Base-by-base conservation (phyloP, 2,888 invertebrate genomes). In the Bimastos eiseni region DNA sequence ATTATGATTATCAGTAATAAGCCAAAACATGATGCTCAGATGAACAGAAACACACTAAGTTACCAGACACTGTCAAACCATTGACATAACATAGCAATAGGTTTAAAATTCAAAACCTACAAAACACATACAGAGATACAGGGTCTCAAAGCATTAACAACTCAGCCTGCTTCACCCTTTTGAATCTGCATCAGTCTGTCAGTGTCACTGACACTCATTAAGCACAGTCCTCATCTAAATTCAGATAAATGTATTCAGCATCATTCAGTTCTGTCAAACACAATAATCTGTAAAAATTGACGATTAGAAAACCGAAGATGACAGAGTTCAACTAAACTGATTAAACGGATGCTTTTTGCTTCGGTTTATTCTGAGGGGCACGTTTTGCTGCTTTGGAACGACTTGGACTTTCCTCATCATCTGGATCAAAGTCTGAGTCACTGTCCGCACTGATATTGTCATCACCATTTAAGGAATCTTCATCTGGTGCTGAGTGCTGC, bases 351-450 rank as follows among this genome's bases (percentile, higher is more conserved):
- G 86, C 37, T 37, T 86, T 86, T 86, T 86, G 86, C 86, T 37
- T 86, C 37, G 30, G 86, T 86, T 86, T 86, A 86, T 37, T 86
- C 34, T 34, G 37, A 34, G 37, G 86, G 37, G 36, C 86, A 86
- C 36, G 86, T 86, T 36, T 86, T 37, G 86, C 86, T 86, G 34
- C 37, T 86, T 37, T 86, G 19, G 86, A 34, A 37, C 37, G 86
- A 37, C 86, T 37, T 37, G 86, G 86, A 86, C 86, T 86, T 24
- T 92, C 98, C 97, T 90, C 83, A n/a, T 38, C 41, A 41, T 89
- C 89, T 89, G 89, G 89, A 41, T 89, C 49, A 89, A 44, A 89
- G 37, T 89, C 89, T 34, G 44, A 44, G 37, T 89, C 89, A 41
- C 49, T 49, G 33, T 41, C 89, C 41, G 33, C 34, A 11, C 49